Conservation (phyloP, 2,888 invertebrate species). For the Folsomia candida region DNA sequence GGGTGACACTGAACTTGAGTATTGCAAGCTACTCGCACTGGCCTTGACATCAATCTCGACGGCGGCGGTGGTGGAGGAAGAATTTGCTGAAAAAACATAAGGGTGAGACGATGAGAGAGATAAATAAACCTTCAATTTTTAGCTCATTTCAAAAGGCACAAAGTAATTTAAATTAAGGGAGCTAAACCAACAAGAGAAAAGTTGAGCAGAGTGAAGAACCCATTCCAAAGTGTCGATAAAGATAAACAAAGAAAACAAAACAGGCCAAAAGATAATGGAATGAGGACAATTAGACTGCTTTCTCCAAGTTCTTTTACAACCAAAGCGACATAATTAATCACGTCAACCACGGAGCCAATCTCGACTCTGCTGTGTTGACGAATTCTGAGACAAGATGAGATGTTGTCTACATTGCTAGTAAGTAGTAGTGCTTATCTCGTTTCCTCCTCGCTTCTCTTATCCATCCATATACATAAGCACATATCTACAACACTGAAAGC, state of each 20-base stretch:
- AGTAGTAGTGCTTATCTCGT: too few species aligned
- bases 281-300: neutral
- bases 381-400: neutral
- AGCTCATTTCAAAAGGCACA: neutral
- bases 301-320: neutral
- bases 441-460: too few species aligned
- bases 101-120: too few species aligned
- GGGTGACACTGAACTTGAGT: neutral
- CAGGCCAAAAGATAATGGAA: neutral
- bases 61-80: neutral
- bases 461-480: too few species aligned
- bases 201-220: neutral
- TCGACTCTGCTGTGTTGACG: too few species aligned
- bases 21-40: too few species aligned
- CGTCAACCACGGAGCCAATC: neutral
- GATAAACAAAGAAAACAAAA: neutral
- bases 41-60: too few species aligned
- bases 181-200: neutral
- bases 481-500: too few species aligned
- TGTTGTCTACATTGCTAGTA: neutral
- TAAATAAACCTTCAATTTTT: too few species aligned
- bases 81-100: neutral
- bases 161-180: neutral
- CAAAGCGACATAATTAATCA: neutral
- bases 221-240: neutral